Evolutionary conservation across 2,888 invertebrate species (phyloP).

Genomic region (Agapostemon virescens): DNA sequence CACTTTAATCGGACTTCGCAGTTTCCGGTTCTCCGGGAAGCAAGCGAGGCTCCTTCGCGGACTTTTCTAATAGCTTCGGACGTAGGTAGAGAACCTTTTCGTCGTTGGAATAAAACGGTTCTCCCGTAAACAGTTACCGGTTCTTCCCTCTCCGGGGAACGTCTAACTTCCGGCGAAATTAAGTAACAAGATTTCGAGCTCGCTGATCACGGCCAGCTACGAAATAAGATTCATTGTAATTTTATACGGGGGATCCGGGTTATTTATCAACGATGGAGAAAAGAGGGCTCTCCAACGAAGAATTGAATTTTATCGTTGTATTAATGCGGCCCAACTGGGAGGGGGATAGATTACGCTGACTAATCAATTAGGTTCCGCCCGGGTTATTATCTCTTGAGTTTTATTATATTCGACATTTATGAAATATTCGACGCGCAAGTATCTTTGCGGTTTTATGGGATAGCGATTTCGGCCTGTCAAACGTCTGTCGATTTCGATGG

Average conservation of each 20-base stretch:
- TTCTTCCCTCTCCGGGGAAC: background rate
- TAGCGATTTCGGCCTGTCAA: background rate
- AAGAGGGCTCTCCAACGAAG: background rate
- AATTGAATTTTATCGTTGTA: background rate
- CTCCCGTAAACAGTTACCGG: constrained; percentile 46
- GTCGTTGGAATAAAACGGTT: constrained; percentile 23
- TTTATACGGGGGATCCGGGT: background rate
- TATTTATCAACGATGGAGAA: constrained; percentile 1
- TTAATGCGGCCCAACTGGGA: background rate
- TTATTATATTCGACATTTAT: background rate
- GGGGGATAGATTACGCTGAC: background rate
- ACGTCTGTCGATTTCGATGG: too few relatives aligned
- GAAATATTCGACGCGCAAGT: background rate
- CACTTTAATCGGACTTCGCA: constrained; percentile 51
- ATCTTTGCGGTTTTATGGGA: background rate
- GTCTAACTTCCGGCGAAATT: constrained; percentile 25
- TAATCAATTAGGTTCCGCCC: background rate
- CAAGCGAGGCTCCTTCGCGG: background rate
- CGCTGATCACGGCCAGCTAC: background rate
- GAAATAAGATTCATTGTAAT: constrained; percentile 33
- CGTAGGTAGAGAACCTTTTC: background rate
- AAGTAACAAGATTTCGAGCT: constrained; percentile 32
- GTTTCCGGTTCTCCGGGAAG: constrained; percentile 39
- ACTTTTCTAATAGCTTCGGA: constrained; percentile 40
- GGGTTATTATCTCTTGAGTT: background rate